Base-by-base conservation (phyloP, 30 jellyfish, hydroid and myxozoan genomes). In the Phacellophora camtschatica region DNA sequence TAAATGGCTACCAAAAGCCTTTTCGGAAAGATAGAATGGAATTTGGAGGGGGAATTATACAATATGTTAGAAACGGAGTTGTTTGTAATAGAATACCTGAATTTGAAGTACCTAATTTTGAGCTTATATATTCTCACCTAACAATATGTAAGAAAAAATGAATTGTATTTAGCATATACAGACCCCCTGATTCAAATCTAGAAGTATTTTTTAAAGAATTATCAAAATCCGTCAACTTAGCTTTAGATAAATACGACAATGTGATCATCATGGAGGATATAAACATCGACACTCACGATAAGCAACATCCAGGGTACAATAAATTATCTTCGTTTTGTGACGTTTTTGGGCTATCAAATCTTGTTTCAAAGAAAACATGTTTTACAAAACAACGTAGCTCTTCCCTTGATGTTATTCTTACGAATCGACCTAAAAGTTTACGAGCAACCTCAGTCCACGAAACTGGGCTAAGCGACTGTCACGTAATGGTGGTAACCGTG, bases 381-480 rank as follows among this genome's bases (percentile, higher is more conserved):
- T 71, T 71, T 30, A 25, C 72, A 24, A 51, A 51, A 12, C 31
- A 25, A 29, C 23, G 28, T 22, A 3, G 63, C 5, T 66, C 71
- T 29, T 29, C 64, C 57, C 28, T 66, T 66, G 80, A 66, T 66
- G 80, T 66, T 19, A 8, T 66, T 24, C 61, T 66, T 36, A 66
- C 30, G 15, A 66, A 66, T 36, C 19, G 73, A 20, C 61, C 57
- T 12, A 66, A 12, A 19, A 20, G 58, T 35, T 66, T 66, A 6
- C 80, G 33, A 9, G 5, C n/a, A 22, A 66, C 58, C 28, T 25
- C 62, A 20, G 80, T 36, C 0, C n/a, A 20, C 33, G 80, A 66
- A 35, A 46, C 84, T 36, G 46, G 84, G 41, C 45, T 70, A n/a
- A 70, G 84, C 43, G 84, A 70, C 76, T 48, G 46, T 46, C 84